These are phyloP conservation scores for Diglossa cyanea DNA, from an alignment of 2,797 vertebrate species.

Conservation along the genomic window DNA sequence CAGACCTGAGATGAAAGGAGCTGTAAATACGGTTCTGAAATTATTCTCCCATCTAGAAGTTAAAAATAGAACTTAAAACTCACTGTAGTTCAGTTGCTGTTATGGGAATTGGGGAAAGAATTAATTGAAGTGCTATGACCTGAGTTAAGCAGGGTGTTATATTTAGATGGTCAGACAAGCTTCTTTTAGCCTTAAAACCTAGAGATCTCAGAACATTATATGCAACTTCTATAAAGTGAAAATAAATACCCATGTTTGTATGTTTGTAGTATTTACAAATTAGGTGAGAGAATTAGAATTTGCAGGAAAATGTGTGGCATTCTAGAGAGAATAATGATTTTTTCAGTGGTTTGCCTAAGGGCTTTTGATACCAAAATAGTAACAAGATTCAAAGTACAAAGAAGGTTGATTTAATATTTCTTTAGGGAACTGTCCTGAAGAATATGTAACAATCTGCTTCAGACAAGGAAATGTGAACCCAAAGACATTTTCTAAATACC, in stretches of 20 bases:
- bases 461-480: slow-evolving; percentile 52
- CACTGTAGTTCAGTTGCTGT: background rate
- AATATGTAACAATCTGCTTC: slow-evolving; percentile 49
- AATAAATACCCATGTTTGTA: background rate
- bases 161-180: background rate
- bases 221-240: background rate
- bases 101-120: background rate
- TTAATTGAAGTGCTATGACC: slow-evolving; percentile 10
- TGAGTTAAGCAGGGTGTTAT: background rate
- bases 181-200: background rate
- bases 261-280: background rate
- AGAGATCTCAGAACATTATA: background rate
- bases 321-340: background rate
- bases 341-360: slow-evolving; percentile 6
- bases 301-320: background rate
- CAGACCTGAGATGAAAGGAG: background rate
- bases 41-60: background rate
- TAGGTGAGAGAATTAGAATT: background rate
- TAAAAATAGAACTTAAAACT: background rate
- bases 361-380: slow-evolving; percentile 41
- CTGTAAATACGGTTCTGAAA: slow-evolving; percentile 6
- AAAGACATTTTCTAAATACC: slow-evolving; percentile 48
- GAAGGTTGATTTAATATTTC: slow-evolving; percentile 31
- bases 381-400: slow-evolving; percentile 29
- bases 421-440: slow-evolving; percentile 43